phyloP scores from a whole-genome alignment of 2,113 vertebrate genomes.

The Podiceps cristatus region DNA sequence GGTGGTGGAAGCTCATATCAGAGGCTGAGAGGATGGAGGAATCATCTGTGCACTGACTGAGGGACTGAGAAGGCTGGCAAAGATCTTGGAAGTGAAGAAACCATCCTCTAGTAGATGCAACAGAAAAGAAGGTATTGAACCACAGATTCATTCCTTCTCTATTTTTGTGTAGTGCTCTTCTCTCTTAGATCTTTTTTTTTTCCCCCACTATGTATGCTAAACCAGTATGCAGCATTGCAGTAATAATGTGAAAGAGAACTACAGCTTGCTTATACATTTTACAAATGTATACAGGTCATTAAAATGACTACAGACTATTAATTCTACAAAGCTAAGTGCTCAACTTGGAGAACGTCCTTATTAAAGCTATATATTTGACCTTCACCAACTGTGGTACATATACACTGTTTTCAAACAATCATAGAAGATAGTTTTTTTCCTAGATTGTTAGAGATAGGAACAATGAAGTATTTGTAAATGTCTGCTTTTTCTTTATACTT shows the following conservation, averaged over 20 bases:
- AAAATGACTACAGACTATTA: background rate
- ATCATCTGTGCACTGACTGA: background rate
- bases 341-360: background rate
- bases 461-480: background rate
- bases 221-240: background rate
- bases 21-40: background rate
- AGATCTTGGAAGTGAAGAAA: background rate
- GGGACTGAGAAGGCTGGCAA: background rate
- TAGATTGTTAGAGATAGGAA: background rate
- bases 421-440: background rate
- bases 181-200: background rate
- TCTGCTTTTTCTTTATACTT: background rate
- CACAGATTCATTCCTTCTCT: background rate
- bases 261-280: background rate
- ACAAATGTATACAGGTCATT: background rate
- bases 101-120: background rate
- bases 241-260: background rate
- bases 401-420: background rate
- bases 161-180: background rate
- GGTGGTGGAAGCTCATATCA: background rate
- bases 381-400: background rate
- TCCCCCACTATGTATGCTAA: background rate
- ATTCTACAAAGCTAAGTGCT: background rate
- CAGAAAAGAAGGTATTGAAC: background rate
- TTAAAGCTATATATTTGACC: background rate